phyloP scores from a whole-genome alignment of 2,888 invertebrate species.

The Micoletzkya japonica region DNA sequence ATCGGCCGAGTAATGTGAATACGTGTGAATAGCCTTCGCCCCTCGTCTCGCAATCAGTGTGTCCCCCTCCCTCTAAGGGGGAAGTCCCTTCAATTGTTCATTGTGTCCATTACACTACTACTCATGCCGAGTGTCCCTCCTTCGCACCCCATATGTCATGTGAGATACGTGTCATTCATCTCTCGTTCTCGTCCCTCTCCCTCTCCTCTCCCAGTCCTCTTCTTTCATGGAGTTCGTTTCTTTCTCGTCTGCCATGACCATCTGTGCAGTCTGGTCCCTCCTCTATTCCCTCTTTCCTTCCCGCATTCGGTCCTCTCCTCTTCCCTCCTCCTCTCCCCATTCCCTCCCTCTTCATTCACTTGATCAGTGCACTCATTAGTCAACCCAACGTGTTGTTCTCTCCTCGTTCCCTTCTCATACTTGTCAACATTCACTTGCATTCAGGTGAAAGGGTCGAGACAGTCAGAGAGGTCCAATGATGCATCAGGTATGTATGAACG shows the following conservation, averaged over 20 bases:
- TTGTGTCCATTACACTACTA: too few species aligned
- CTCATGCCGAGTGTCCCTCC: background rate
- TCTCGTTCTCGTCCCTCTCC: background rate
- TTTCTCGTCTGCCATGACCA: background rate
- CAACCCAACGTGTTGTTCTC: too few species aligned
- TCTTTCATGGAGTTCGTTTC: too few species aligned
- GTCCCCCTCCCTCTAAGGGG: background rate
- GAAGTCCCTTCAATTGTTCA: too few species aligned
- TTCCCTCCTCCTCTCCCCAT: background rate
- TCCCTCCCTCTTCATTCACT: background rate
- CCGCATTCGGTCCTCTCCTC: background rate
- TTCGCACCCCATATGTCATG: background rate
- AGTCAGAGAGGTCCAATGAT: too few species aligned
- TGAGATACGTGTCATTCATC: constrained; percentile 1
- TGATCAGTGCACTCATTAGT: too few species aligned
- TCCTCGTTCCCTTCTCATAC: too few species aligned
- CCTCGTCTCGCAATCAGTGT: constrained; percentile 8
- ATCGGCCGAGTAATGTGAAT: background rate
- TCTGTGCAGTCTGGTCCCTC: too few species aligned
- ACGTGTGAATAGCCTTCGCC: background rate
- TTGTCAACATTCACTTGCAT: too few species aligned
- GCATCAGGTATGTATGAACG: too few species aligned
- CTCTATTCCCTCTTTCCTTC: constrained; percentile 18
- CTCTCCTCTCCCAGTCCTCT: background rate
- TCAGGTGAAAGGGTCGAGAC: too few species aligned